A percentile compares a stretch with the other conserved stretches of the same genome.
Evolutionary conservation across 2,888 invertebrate genomes (phyloP).

Genomic region (Calliphora vomitoria): DNA sequence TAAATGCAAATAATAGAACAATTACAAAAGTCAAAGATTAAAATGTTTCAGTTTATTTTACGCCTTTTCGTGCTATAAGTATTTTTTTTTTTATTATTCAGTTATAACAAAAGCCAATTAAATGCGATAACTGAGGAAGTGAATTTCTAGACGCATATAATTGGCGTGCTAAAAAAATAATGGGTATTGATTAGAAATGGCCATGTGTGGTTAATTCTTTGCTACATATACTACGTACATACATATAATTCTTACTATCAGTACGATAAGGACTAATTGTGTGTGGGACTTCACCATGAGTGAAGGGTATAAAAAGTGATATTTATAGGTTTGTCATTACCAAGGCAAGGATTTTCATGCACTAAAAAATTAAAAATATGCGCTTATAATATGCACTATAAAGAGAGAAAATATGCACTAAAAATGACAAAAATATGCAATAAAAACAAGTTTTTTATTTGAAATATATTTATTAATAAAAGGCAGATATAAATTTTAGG

Average conservation of each 20-base stretch:
- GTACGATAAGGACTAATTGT: slow-evolving; percentile 21
- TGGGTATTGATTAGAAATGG: not conserved
- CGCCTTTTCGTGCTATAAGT: not conserved
- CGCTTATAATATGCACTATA: too few relatives aligned
- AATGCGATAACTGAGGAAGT: slow-evolving; percentile 21
- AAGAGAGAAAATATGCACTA: too few relatives aligned
- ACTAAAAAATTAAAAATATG: too few relatives aligned
- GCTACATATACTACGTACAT: not conserved
- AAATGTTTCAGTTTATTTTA: not conserved
- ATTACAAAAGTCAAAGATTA: slow-evolving; percentile 17
- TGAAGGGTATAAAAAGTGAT: too few relatives aligned
- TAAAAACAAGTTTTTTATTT: too few relatives aligned
- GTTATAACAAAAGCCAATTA: slow-evolving; percentile 22
- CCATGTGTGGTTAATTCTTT: slow-evolving; percentile 17
- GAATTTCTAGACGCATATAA: slow-evolving; percentile 3
- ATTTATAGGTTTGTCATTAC: too few relatives aligned
- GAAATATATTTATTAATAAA: too few relatives aligned
- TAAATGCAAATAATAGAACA: not conserved
- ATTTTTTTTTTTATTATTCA: not conserved
- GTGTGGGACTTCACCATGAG: not conserved
- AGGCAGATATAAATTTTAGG: too few relatives aligned
- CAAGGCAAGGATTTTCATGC: too few relatives aligned
- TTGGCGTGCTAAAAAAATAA: slow-evolving; percentile 6
- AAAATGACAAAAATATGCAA: too few relatives aligned
- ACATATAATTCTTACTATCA: not conserved